These are phyloP conservation scores for Drosophila tristis DNA, from an alignment of 1,140 invertebrate genomes.

Conservation along the genomic window DNA sequence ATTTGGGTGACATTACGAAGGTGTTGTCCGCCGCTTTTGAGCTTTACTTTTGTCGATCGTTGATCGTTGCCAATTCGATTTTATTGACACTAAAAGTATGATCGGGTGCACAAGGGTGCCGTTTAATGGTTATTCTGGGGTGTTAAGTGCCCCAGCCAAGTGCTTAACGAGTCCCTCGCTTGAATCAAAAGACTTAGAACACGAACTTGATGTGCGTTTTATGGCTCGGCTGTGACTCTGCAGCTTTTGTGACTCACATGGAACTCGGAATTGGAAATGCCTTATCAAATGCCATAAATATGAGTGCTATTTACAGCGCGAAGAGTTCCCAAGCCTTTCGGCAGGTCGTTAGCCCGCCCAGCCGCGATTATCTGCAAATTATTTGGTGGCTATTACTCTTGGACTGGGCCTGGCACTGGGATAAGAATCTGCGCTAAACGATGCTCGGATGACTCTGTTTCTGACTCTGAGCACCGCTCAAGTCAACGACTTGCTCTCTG, in stretches of 20 bases:
- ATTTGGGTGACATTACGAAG: conserved; percentile 49
- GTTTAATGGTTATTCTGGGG: conserved; percentile 49
- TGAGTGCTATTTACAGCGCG: conserved; percentile 33
- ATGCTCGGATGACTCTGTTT: not conserved
- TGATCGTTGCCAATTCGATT: conserved; percentile 63
- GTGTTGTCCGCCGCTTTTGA: conserved; percentile 7
- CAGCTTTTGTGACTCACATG: conserved; percentile 44
- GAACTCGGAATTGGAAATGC: conserved; percentile 3
- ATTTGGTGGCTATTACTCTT: conserved; percentile 18
- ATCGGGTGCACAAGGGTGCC: conserved; percentile 47
- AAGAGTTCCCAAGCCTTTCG: conserved; percentile 42
- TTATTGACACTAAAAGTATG: conserved; percentile 56
- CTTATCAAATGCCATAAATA: conserved; percentile 28
- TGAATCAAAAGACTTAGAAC: conserved; percentile 73
- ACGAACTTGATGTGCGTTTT: conserved; percentile 52
- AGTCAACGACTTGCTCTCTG: conserved; percentile 69
- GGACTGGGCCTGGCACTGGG: conserved; percentile 18
- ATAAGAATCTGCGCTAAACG: conserved; percentile 49
- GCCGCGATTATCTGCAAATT: conserved; percentile 56
- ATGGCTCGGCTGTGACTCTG: conserved; percentile 2
- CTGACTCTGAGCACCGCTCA: conserved; percentile 43
- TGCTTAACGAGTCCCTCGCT: conserved; percentile 38
- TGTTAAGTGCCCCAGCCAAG: conserved; percentile 49
- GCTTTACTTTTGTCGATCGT: conserved; percentile 45
- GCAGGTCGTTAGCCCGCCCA: conserved; percentile 68